Percentiles rank a stretch among this genome's conserved stretches.
These are phyloP conservation scores for Podiceps cristatus DNA, from an alignment of 2,113 vertebrate species.

Conservation along the genomic window DNA sequence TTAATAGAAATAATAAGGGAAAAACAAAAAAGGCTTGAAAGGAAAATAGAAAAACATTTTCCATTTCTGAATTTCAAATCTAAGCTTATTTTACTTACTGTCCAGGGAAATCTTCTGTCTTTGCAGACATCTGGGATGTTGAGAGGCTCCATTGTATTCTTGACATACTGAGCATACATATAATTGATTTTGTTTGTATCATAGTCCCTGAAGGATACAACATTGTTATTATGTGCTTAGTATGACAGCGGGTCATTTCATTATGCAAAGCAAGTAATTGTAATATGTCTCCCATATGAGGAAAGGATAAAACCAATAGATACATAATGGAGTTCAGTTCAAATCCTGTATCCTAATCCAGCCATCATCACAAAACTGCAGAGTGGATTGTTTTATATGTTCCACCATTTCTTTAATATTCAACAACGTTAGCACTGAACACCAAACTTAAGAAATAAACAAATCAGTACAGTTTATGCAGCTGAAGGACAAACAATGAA, in stretches of 20 bases:
- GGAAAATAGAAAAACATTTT: background rate
- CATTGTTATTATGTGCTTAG: background rate
- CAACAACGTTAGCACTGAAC: background rate
- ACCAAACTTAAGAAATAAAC: conserved; percentile 1
- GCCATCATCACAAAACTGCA: background rate
- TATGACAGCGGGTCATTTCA: background rate
- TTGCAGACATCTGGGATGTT: conserved; percentile 90
- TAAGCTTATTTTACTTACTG: conserved; percentile 79
- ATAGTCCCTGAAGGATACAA: conserved; percentile 79
- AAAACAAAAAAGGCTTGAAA: background rate
- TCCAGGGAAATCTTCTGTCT: conserved; percentile 92
- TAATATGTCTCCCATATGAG: background rate
- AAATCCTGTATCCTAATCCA: background rate
- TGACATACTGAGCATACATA: conserved; percentile 95
- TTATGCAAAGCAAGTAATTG: background rate
- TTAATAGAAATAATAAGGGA: background rate
- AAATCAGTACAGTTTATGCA: background rate
- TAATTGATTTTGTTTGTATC: conserved; percentile 93
- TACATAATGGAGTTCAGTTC: background rate
- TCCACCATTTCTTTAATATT: background rate
- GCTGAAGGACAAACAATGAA: background rate
- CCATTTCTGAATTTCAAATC: background rate
- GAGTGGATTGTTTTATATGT: background rate
- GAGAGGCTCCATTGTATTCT: conserved; percentile 91
- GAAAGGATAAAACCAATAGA: background rate